Evolutionary conservation across 2,888 invertebrate species (phyloP), one percentile per base, ranked within the genome.

Genomic region (Archips xylosteana): DNA sequence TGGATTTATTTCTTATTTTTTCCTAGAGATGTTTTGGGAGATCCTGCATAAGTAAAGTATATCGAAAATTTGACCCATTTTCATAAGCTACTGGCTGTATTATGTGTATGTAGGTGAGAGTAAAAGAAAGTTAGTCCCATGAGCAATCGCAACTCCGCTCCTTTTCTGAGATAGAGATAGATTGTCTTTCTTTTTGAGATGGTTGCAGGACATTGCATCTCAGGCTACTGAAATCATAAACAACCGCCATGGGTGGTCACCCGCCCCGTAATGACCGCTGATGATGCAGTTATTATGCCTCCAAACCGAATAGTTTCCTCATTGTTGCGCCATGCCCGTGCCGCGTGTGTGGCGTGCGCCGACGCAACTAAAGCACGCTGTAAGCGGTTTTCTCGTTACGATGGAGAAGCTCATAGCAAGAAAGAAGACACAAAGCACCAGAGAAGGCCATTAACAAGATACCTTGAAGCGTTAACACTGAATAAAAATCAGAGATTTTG

Each of bases 251-350:
- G 88, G 87, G 91, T 92, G 92, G 92, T 84, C 77, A 78, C 78
- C 80, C 78, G 77, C 76, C 75, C 78, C 79, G 85, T 88, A 90
- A 91, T 90, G 89, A 87, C 82, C 82, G 79, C 85, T 87, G 90
- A 87, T 91, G 91, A 87, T 87, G 77, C 80, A 78, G 89, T 92
- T 92, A 93, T 92, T 92, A 92, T 85, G 86, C 83, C 85, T 83
- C 82, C 80, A 83, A 84, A 83, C 81, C 80, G 83, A 88, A 87
- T 88, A 87, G 85, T 89, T 87, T 83, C 85, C 82, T 87, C 86
- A 87, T 87, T 87, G 88, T 90, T 89, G 79, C 85, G 84, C 83
- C 86, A 87, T 84, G 81, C 80, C 85, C 87, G 83, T 85, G 81
- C 87, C 82, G 85, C 79, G 86, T 88, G 92, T 92, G 92, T 91